Base-by-base conservation (phyloP, 2,888 invertebrate genomes). In the Octonoba sinensis region DNA sequence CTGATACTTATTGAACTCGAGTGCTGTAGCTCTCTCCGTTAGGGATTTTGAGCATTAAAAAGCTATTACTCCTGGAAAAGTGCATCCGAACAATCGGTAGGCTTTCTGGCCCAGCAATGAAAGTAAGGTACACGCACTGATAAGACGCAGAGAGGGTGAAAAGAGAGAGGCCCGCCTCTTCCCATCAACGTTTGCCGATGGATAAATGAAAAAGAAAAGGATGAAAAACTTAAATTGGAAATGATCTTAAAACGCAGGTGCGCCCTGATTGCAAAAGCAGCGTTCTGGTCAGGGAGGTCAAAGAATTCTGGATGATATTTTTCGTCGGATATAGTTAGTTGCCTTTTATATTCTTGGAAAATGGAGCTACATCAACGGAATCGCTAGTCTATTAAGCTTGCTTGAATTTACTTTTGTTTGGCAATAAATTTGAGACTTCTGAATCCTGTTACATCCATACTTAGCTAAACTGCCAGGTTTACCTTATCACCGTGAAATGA, bases 181-280 rank as follows among this genome's bases (percentile, higher is more conserved):
- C 69, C 75, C 75, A 76, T 76, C 75, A 76, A 62, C 67, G 75
- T 75, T 47, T 15, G 18, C 20, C 47, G 67, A 74, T 56, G 27
- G 36, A 66, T 66, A 74, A 59, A 66, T 46, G 62, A 62, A 62
- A 60, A 74, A 74, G 18, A 51, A 49, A 49, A 47, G n/a, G 44
- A 64, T 22, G 44, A 64, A 62, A 72, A 65, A 60, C 47, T 60
- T 67, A 49, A 76, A 76, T 76, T 76, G 67, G 75, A 76, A 69
- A 59, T 67, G 67, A 59, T 76, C 75, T 69, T 76, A 51, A 60
- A 60, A 59, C 67, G 69, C 75, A 76, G 75, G 75, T 74, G 74
- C 66, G 74, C 65, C 69, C 67, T 69, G 75, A 76, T 76, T 76
- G 69, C 69, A 16, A 67, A 76, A 69, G 67, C 75, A 76, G 27